Conservation (phyloP, 2,797 vertebrate species). For the Thamnophis elegans region DNA sequence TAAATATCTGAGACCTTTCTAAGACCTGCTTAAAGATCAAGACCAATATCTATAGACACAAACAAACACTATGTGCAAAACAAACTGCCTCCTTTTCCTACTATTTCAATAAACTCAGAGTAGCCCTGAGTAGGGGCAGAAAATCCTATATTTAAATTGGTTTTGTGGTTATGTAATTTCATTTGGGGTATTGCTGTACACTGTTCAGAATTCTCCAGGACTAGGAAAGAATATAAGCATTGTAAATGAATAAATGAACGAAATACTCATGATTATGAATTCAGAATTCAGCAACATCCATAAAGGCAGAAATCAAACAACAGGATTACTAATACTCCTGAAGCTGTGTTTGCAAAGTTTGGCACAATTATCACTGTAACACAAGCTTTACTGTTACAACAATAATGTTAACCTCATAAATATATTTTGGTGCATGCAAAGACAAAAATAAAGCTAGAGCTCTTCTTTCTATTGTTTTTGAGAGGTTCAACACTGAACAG, state of each 20-base stretch:
- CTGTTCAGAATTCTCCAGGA: neutral
- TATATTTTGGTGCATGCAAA: neutral
- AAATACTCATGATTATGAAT: neutral
- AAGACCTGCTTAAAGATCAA: neutral
- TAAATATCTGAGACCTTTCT: neutral
- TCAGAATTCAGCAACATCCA: neutral
- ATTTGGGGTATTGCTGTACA: neutral
- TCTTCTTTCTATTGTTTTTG: neutral
- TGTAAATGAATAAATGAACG: neutral
- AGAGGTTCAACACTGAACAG: neutral
- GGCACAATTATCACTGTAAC: neutral
- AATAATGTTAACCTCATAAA: neutral
- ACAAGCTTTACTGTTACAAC: neutral
- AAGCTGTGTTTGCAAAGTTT: neutral
- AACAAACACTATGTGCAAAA: neutral
- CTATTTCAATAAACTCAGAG: neutral
- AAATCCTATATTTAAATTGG: neutral
- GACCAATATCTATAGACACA: neutral
- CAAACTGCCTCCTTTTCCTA: neutral
- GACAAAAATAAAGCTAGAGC: neutral
- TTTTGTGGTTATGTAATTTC: neutral
- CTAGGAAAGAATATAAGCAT: neutral
- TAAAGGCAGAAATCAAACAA: neutral
- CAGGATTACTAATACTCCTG: neutral
- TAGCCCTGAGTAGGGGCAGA: neutral